A percentile compares a stretch with the other conserved stretches of the same genome.
phyloP scores from a whole-genome alignment of 2,888 invertebrate species.

The Platycheirus albimanus region DNA sequence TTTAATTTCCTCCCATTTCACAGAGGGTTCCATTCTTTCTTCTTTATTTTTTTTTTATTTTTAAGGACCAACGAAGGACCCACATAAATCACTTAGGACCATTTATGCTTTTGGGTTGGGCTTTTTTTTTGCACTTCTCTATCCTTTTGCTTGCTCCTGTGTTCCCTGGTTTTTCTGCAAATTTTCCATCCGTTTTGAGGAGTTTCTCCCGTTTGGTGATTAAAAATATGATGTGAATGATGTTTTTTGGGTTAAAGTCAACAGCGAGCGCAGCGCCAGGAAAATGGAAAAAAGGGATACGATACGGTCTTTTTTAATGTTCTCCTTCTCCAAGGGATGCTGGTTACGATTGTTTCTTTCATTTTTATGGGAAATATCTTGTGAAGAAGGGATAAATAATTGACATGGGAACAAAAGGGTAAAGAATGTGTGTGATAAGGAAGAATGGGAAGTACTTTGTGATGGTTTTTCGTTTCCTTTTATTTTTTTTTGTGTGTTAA shows the following conservation, averaged over 20 bases:
- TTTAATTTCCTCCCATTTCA: slow-evolving; percentile 61
- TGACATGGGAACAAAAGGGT: slow-evolving; percentile 45
- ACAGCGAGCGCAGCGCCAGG: too few species aligned
- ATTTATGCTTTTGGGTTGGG: slow-evolving; percentile 49
- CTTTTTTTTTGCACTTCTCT: not conserved
- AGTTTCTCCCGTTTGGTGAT: slow-evolving; percentile 36
- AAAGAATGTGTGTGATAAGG: not conserved
- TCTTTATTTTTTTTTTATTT: too few species aligned
- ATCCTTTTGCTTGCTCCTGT: not conserved
- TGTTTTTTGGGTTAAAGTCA: not conserved
- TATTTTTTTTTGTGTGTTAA: not conserved
- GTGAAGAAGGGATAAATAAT: slow-evolving; percentile 16
- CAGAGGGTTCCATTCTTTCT: slow-evolving; percentile 22
- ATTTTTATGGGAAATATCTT: slow-evolving; percentile 42
- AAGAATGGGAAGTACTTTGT: slow-evolving; percentile 26
- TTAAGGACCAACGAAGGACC: slow-evolving; percentile 61
- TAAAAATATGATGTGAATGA: slow-evolving; percentile 52
- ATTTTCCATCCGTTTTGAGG: slow-evolving; percentile 4
- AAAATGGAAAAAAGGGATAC: slow-evolving; percentile 34
- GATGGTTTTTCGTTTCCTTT: slow-evolving; percentile 7
- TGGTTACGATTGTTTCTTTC: slow-evolving; percentile 39
- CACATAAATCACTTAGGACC: slow-evolving; percentile 71
- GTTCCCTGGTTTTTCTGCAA: not conserved
- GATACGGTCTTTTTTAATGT: slow-evolving; percentile 30
- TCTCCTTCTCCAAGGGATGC: slow-evolving; percentile 37